Percentiles rank a stretch among this genome's conserved stretches.
Evolutionary conservation across 2,113 vertebrate genomes (phyloP).

Genomic region (Ageneiosus marmoratus): DNA sequence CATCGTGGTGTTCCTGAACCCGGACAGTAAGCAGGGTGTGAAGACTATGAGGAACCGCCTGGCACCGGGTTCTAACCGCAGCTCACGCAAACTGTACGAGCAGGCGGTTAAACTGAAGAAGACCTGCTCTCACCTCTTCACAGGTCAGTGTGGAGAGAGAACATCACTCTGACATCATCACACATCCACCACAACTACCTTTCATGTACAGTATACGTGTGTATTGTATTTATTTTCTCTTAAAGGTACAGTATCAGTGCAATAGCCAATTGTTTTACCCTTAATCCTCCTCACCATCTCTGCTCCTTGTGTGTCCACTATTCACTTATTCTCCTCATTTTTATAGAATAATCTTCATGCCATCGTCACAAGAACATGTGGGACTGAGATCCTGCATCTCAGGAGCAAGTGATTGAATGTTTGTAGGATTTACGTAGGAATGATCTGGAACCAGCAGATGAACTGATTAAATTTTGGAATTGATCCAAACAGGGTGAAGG

Average conservation of each 20-base stretch:
- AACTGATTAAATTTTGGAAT: too few relatives aligned
- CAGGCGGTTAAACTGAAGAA: conserved; percentile 92
- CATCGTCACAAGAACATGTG: too few relatives aligned
- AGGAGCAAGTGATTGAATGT: too few relatives aligned
- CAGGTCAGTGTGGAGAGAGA: conserved; percentile 69
- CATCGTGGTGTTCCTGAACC: conserved; percentile 93
- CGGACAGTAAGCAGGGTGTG: conserved; percentile 90
- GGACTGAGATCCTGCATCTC: too few relatives aligned
- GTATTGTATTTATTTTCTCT: background rate
- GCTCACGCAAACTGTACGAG: conserved; percentile 89
- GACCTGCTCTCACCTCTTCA: conserved; percentile 89
- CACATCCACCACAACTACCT: background rate
- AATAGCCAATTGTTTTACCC: too few relatives aligned
- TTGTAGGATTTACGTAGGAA: too few relatives aligned
- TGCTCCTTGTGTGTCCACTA: too few relatives aligned
- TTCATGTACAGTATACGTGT: background rate
- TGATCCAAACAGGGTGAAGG: too few relatives aligned
- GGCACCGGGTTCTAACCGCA: conserved; percentile 86
- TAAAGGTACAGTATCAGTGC: background rate
- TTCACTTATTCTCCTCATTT: too few relatives aligned
- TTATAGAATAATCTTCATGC: too few relatives aligned
- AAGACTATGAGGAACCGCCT: conserved; percentile 93
- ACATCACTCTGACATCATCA: background rate
- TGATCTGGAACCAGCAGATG: too few relatives aligned
- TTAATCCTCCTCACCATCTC: too few relatives aligned